A percentile compares a stretch with the other conserved stretches of the same genome.
Evolutionary conservation across 1,140 invertebrate genomes (phyloP).

Genomic region (Theocolax elegans): DNA sequence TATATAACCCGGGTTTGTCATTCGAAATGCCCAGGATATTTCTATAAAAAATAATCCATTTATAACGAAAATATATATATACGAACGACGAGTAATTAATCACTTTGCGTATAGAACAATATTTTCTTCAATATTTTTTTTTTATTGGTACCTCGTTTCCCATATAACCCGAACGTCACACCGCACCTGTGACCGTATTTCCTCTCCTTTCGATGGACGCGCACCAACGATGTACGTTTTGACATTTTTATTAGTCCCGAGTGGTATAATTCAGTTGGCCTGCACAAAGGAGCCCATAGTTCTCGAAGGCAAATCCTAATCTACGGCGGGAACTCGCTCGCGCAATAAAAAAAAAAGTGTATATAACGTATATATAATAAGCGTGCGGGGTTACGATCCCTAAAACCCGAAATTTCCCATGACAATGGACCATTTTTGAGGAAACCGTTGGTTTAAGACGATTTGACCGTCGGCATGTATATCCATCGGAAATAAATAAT

Average conservation of each 20-base stretch:
- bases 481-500: constrained; percentile 17
- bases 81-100: constrained; percentile 9
- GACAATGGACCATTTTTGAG: neutral
- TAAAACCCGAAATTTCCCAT: neutral
- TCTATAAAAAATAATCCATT: no score
- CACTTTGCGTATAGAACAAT: neutral
- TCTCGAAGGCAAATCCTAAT: neutral
- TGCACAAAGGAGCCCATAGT: no score
- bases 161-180: neutral
- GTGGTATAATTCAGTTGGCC: no score
- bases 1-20: no score
- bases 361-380: no score
- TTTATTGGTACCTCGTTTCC: constrained; percentile 5
- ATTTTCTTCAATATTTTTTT: no score
- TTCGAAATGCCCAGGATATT: no score
- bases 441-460: no score
- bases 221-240: neutral
- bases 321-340: neutral
- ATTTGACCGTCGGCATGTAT: no score
- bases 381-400: no score
- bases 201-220: neutral
- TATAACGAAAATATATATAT: no score
- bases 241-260: constrained; percentile 13
- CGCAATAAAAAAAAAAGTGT: neutral
- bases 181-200: neutral